Evolutionary conservation across 2,888 invertebrate genomes (phyloP), one percentile per base, ranked within the genome.

Genomic region (Drosophila affinis): DNA sequence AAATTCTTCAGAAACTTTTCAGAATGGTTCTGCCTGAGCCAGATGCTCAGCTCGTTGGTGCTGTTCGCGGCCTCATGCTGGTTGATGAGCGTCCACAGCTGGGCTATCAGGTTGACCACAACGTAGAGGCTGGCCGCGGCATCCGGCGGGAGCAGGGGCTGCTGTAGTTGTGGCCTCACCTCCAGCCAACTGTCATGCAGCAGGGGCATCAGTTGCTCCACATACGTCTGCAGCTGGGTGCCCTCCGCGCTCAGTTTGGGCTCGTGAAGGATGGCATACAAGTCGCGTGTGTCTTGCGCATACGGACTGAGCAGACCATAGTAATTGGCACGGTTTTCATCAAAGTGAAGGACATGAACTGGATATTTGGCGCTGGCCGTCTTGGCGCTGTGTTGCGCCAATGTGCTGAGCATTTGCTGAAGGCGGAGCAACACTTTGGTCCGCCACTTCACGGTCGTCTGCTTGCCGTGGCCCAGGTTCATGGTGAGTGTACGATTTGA

Each of bases 131-230:
- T 93, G 44, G 93, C 90, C 3, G 94, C 94, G 21, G 95, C 94
- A 91, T 96, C 96, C 72, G 93, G 93, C 72, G 92, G 93, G 18
- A 96, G 92, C 44, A 94, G 63, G 4, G 81, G 70, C 7, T 78
- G 79, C 59, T 21, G 68, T 24, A 58, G 55, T 24, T 70, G 72
- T 48, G 58, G 95, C 54, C 94, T 93, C 14, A 95, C 95, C 93
- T 98, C 98, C 27, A 96, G 91, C 97, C 97, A 98, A 56, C 96
- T 96, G 90, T 97, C 97, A 89, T 96, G 94, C 62, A 98, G 93
- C 27, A 98, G 92, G 0, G 97, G 96, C 92, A 97, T 93, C 52
- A 97, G 92, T 44, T 94, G 94, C 69, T 94, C 93, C 34, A 95
- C 93, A 89, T 96, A 96, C 56, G 93, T 93, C 62, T 93, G 93